Percentiles rank a stretch among this genome's conserved stretches.
These are phyloP conservation scores for Sepiola atlantica DNA, from an alignment of 2,888 invertebrate species.

Conservation along the genomic window DNA sequence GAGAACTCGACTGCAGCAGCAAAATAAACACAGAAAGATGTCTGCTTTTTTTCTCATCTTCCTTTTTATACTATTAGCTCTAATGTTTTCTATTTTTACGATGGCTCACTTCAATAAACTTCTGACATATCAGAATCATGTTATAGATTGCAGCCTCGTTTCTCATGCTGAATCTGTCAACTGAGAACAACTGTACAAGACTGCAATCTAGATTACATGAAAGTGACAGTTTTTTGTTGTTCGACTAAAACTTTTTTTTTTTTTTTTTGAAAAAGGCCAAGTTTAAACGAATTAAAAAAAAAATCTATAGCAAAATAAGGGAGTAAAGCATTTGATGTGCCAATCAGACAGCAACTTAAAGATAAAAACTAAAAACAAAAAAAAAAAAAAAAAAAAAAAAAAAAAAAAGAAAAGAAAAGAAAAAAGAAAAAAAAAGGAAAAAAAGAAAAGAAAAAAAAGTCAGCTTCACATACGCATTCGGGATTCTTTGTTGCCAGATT, in stretches of 20 bases:
- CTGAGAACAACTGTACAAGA: not conserved
- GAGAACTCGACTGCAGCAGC: not conserved
- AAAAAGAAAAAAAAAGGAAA: not conserved
- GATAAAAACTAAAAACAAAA: not conserved
- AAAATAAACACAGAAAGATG: not conserved
- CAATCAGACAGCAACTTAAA: not conserved
- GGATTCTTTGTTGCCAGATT: conserved; percentile 5
- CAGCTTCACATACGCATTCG: not conserved
- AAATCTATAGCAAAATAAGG: not conserved
- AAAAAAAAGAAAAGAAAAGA: too few relatives aligned
- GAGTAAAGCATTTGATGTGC: not conserved
- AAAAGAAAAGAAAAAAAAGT: too few relatives aligned
- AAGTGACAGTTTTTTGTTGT: not conserved
- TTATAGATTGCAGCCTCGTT: conserved; percentile 12
- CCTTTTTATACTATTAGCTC: not conserved
- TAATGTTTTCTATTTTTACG: not conserved
- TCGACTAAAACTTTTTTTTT: too few relatives aligned
- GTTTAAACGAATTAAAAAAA: not conserved
- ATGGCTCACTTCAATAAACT: conserved; percentile 13
- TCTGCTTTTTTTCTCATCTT: not conserved
- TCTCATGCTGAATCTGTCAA: not conserved
- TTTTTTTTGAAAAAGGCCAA: too few relatives aligned
- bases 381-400: not conserved
- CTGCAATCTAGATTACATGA: not conserved
- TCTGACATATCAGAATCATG: not conserved